phyloP scores from a whole-genome alignment of 2,113 vertebrate genomes.

The Capreolus pygargus region DNA sequence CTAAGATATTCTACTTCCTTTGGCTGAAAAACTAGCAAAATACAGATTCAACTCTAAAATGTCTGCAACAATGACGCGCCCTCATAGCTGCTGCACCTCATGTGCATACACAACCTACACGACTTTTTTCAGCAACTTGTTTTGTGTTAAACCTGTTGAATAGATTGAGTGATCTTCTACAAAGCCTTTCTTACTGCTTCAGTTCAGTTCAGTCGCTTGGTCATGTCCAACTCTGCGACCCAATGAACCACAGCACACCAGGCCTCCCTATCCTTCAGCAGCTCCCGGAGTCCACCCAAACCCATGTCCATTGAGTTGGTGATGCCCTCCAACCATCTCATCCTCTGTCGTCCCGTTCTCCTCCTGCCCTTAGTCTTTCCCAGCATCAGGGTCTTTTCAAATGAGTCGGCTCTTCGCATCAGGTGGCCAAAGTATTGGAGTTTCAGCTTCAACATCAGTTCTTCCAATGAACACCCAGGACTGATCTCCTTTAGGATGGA shows the following conservation, averaged over 20 bases:
- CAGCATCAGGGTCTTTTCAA: background rate
- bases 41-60: background rate
- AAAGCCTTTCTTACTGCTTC: background rate
- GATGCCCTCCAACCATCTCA: background rate
- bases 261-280: background rate
- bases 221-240: fast-evolving
- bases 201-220: background rate
- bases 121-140: background rate
- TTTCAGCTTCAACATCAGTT: background rate
- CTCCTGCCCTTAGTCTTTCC: background rate
- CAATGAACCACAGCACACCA: background rate
- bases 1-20: background rate
- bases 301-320: background rate
- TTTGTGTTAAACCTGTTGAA: background rate
- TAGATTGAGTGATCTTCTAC: background rate
- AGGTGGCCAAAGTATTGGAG: background rate
- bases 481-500: background rate
- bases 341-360: background rate
- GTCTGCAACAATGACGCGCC: fast-evolving
- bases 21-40: background rate
- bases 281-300: background rate
- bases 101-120: background rate
- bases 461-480: background rate
- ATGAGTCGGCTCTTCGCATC: background rate
- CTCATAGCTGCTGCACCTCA: background rate